A percentile compares a stretch with the other conserved stretches of the same genome.
Evolutionary conservation across 2,113 vertebrate genomes (phyloP).

Genomic region (Corythaixoides concolor): DNA sequence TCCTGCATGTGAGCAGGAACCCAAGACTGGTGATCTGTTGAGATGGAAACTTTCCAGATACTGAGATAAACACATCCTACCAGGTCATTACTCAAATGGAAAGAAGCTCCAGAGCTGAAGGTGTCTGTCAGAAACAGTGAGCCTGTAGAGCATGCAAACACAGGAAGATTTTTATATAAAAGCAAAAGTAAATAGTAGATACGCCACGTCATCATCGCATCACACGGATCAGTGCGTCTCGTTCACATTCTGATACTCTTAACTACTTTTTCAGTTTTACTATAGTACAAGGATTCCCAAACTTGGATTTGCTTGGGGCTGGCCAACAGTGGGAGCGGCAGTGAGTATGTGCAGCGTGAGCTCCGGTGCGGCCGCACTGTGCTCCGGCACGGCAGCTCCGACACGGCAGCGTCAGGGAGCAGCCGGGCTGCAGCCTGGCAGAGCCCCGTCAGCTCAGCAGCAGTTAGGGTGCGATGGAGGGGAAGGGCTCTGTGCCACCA

Average conservation of each 20-base stretch:
- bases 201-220: background rate
- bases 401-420: background rate
- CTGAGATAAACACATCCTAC: background rate
- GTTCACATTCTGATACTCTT: background rate
- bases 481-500: background rate
- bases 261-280: constrained; percentile 7
- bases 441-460: background rate
- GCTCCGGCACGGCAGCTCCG: background rate
- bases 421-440: background rate
- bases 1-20: background rate
- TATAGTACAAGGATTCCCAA: background rate
- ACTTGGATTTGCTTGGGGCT: background rate
- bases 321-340: background rate
- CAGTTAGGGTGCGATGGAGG: background rate
- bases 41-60: background rate
- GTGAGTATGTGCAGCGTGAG: background rate
- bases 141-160: background rate
- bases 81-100: background rate
- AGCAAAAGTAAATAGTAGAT: background rate
- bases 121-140: background rate
- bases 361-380: background rate
- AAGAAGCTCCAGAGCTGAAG: background rate
- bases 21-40: constrained; percentile 57
- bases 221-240: background rate
- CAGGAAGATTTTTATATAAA: background rate